These are phyloP conservation scores for Drosophila ficusphila DNA, from an alignment of 1,140 invertebrate species.

Conservation along the genomic window DNA sequence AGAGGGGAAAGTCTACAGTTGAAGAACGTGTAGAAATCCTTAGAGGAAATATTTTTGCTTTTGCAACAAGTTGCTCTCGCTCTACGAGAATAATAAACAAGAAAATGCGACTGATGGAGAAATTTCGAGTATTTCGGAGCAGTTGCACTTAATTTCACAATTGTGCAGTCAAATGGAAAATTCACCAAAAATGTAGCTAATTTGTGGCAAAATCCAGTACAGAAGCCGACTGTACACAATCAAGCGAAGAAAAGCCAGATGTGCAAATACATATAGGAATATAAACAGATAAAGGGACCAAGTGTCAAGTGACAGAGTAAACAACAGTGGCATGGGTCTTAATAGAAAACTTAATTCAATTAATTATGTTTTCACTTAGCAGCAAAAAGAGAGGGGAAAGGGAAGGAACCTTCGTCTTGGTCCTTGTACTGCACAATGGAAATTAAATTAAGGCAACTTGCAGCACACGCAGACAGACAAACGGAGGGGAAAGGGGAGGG, in stretches of 20 bases:
- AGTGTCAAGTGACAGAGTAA: slow-evolving; percentile 26
- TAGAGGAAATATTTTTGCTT: slow-evolving; percentile 19
- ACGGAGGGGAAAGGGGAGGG: neutral
- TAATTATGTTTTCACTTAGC: slow-evolving; percentile 80
- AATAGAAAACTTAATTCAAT: slow-evolving; percentile 82
- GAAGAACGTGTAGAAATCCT: slow-evolving; percentile 8
- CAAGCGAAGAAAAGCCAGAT: slow-evolving; percentile 13
- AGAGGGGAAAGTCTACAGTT: slow-evolving; percentile 49
- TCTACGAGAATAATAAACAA: slow-evolving; percentile 14
- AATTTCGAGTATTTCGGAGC: slow-evolving; percentile 2
- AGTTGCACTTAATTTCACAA: slow-evolving; percentile 72
- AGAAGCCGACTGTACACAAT: slow-evolving; percentile 21
- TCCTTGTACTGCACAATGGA: slow-evolving; percentile 52
- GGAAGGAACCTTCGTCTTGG: slow-evolving; percentile 11
- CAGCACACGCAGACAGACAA: slow-evolving; percentile 4
- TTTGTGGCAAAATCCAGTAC: slow-evolving; percentile 40
- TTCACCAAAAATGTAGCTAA: slow-evolving; percentile 64
- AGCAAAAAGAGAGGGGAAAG: slow-evolving; percentile 3
- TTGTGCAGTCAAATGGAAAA: slow-evolving; percentile 70
- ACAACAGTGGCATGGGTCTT: slow-evolving; percentile 26
- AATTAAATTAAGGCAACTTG: slow-evolving; percentile 70
- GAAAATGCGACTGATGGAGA: neutral
- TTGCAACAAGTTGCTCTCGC: slow-evolving; percentile 69
- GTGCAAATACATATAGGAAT: neutral
- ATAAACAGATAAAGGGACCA: neutral